Evolutionary conservation across 2,113 vertebrate genomes (phyloP).

Genomic region (Clarias magur): DNA sequence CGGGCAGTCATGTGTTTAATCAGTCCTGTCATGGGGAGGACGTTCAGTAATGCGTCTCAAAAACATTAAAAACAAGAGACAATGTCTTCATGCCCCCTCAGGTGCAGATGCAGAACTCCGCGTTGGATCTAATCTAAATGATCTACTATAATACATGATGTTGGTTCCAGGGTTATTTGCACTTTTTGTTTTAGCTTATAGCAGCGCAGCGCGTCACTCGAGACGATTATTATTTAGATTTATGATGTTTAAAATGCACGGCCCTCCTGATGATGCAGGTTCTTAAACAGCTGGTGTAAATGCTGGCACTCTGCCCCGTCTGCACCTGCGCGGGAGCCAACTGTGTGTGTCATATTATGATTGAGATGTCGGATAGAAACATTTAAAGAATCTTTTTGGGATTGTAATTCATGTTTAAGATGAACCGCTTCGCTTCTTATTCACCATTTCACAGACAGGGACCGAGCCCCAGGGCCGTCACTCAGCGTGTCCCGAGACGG

Average conservation of each 20-base stretch:
- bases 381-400: conserved; percentile 21
- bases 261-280: neutral
- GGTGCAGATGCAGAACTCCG: too few species aligned
- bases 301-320: neutral
- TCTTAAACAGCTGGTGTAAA: neutral
- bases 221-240: neutral
- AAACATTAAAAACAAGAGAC: neutral
- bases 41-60: neutral
- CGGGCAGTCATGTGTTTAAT: too few species aligned
- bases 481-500: conserved; percentile 85
- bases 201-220: neutral
- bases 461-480: conserved; percentile 72
- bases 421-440: conserved; percentile 31
- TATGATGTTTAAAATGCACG: neutral
- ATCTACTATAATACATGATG: too few species aligned
- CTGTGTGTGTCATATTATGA: too few species aligned
- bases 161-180: too few species aligned
- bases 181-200: neutral
- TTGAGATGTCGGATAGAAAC: neutral
- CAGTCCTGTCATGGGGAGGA: neutral
- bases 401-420: conserved; percentile 25
- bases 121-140: too few species aligned
- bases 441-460: conserved; percentile 73
- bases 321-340: neutral
- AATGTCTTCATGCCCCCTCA: neutral